These are phyloP conservation scores for Liopterus haemorrhoidalis DNA, from an alignment of 2,888 invertebrate genomes.

Conservation along the genomic window DNA sequence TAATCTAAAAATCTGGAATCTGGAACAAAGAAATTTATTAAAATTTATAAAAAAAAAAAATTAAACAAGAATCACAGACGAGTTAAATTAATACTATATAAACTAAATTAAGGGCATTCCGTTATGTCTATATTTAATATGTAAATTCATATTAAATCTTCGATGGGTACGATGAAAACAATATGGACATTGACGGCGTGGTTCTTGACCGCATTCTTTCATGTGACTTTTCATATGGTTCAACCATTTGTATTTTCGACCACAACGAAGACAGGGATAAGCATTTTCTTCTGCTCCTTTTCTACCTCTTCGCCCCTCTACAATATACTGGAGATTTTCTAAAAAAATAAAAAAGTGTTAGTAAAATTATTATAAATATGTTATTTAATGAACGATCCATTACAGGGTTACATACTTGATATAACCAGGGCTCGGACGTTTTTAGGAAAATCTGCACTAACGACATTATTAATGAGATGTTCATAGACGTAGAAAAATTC, in stretches of 20 bases:
- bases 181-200: slow-evolving; percentile 38
- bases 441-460: too few species aligned
- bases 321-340: too few species aligned
- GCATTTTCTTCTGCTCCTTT: slow-evolving; percentile 9
- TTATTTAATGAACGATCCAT: too few species aligned
- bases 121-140: slow-evolving; percentile 58
- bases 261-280: slow-evolving; percentile 44
- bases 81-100: slow-evolving; percentile 1
- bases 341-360: too few species aligned
- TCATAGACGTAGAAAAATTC: too few species aligned
- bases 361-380: too few species aligned
- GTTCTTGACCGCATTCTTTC: slow-evolving; percentile 51
- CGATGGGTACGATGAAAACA: slow-evolving; percentile 65
- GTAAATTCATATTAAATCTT: slow-evolving; percentile 66
- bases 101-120: background rate
- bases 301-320: too few species aligned
- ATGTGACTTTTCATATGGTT: slow-evolving; percentile 51
- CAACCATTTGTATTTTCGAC: slow-evolving; percentile 50
- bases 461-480: too few species aligned
- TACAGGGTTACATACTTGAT: too few species aligned
- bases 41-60: slow-evolving; percentile 26
- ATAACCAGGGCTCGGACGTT: too few species aligned
- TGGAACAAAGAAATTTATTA: slow-evolving; percentile 19
- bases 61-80: slow-evolving; percentile 16
- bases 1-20: too few species aligned